These are phyloP conservation scores for Phalacrocorax pelagicus DNA, from an alignment of 2,113 vertebrate genomes.

Conservation along the genomic window DNA sequence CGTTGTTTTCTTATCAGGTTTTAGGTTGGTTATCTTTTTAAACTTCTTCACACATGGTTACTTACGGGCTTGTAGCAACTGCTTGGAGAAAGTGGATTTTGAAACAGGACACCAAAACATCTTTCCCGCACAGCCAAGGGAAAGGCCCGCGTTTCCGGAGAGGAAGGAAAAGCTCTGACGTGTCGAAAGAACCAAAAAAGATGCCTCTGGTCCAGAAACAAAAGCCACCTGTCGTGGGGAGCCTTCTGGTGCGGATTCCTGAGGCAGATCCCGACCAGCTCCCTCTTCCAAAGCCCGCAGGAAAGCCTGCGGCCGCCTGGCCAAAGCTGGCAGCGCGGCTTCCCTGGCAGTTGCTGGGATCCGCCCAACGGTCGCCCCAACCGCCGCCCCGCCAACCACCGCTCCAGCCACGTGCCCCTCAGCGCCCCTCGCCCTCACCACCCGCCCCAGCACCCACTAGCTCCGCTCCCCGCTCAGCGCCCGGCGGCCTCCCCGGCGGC, in stretches of 20 bases:
- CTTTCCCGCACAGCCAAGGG: not conserved
- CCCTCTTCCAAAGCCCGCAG: not conserved
- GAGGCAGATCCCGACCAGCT: not conserved
- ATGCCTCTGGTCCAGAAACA: not conserved
- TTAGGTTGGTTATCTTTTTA: not conserved
- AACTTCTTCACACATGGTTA: not conserved
- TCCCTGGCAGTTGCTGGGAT: accelerated
- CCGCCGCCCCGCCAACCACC: accelerated
- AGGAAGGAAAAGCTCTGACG: not conserved
- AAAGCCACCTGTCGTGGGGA: not conserved
- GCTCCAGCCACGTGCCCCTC: not conserved
- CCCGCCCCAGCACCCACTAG: too few species aligned
- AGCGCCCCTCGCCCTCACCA: not conserved
- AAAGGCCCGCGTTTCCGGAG: too few species aligned
- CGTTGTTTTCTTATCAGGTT: not conserved
- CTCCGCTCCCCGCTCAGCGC: too few species aligned
- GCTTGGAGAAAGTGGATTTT: not conserved
- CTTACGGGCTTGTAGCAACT: not conserved
- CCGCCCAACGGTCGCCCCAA: not conserved
- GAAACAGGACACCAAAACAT: not conserved
- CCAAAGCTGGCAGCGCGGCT: not conserved
- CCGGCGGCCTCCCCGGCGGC: not conserved
- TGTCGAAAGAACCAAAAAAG: not conserved
- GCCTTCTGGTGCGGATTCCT: not conserved
- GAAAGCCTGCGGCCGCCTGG: not conserved